These are phyloP conservation scores for Lithophane leautieri DNA, from an alignment of 2,888 invertebrate species.

Conservation along the genomic window DNA sequence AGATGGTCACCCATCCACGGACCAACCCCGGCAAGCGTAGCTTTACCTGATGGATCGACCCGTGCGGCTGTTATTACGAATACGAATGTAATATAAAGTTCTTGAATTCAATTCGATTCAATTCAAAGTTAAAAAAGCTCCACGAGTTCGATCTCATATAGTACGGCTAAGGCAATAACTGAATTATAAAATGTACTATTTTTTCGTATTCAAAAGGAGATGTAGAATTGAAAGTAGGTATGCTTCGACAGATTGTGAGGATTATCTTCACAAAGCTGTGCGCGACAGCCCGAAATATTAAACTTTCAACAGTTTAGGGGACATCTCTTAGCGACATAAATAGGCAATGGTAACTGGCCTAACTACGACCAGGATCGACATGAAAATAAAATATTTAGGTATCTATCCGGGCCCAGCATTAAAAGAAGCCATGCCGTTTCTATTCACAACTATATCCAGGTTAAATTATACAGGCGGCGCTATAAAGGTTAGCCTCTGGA, in stretches of 20 bases:
- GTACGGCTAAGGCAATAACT: constrained; percentile 59
- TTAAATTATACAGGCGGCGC: constrained; percentile 73
- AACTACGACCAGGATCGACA: constrained; percentile 43
- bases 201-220: constrained; percentile 49
- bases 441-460: constrained; percentile 73
- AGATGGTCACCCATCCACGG: too few relatives aligned
- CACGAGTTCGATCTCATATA: constrained; percentile 38
- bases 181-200: constrained; percentile 63
- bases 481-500: constrained; percentile 75
- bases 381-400: constrained; percentile 60
- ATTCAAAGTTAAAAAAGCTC: constrained; percentile 49
- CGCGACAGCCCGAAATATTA: constrained; percentile 68
- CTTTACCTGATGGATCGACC: too few relatives aligned
- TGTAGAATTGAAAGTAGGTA: constrained; percentile 37
- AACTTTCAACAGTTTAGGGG: constrained; percentile 64
- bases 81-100: constrained; percentile 32
- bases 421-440: constrained; percentile 71
- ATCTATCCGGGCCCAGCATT: constrained; percentile 66
- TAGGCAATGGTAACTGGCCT: constrained; percentile 57
- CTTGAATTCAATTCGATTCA: constrained; percentile 40
- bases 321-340: constrained; percentile 63
- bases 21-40: too few relatives aligned
- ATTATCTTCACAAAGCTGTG: constrained; percentile 69
- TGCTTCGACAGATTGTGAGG: constrained; percentile 59
- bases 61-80: too few relatives aligned